Evolutionary conservation across 1,140 invertebrate species (phyloP).

Genomic region (Ips nitidus): DNA sequence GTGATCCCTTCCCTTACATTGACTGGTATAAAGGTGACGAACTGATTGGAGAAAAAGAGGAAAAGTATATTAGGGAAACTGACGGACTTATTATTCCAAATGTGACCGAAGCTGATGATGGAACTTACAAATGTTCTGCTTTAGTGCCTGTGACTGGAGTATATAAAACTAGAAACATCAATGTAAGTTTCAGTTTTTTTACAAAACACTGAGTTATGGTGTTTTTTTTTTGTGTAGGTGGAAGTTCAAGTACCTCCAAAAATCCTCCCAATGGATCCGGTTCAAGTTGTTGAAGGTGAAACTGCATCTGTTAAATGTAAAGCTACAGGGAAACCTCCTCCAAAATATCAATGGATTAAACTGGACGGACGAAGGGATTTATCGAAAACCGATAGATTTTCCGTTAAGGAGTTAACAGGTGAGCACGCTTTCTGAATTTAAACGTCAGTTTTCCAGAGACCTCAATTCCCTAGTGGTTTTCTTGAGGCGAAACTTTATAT

Average conservation of each 20-base stretch:
- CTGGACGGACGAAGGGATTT: conserved; percentile 66
- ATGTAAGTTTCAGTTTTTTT: conserved; percentile 57
- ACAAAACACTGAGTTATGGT: not conserved
- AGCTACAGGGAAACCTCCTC: conserved; percentile 79
- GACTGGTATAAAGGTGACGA: conserved; percentile 83
- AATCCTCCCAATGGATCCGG: conserved; percentile 55
- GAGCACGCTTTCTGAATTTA: conserved; percentile 39
- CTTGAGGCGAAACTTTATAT: conserved; percentile 1
- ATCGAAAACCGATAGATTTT: conserved; percentile 68
- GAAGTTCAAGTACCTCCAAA: conserved; percentile 77
- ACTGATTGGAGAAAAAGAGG: conserved; percentile 55
- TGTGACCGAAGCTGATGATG: conserved; percentile 79
- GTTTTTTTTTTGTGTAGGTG: conserved; percentile 37
- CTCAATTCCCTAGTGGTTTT: not conserved
- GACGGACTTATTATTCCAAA: conserved; percentile 78
- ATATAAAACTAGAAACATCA: conserved; percentile 72
- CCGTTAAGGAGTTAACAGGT: conserved; percentile 68
- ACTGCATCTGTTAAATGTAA: conserved; percentile 71
- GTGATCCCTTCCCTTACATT: conserved; percentile 78
- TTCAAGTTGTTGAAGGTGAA: conserved; percentile 78
- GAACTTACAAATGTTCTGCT: conserved; percentile 81
- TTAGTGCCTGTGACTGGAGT: conserved; percentile 79
- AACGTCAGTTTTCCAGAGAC: not conserved
- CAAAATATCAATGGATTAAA: conserved; percentile 79
- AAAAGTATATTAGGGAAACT: conserved; percentile 72